Base-by-base conservation (phyloP, 2,888 invertebrate species). In the Orchesella flavescens region DNA sequence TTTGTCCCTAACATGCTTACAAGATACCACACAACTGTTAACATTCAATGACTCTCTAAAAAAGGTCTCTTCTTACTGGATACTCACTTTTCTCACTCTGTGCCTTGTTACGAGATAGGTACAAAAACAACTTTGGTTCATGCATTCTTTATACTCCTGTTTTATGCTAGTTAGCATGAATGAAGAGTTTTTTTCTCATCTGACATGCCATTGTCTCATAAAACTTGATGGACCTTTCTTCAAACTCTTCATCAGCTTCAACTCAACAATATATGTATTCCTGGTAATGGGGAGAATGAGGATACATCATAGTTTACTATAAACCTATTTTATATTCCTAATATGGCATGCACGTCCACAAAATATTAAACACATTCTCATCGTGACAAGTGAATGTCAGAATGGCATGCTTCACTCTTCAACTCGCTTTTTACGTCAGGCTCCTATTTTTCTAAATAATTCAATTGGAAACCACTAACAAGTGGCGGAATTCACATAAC, bases 181-280 rank as follows among this genome's bases (percentile, higher is more conserved):
- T 79, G 78, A 84, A 79, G 74, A 73, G 78, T 53, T 46, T 74
- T 63, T 78, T 63, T 71, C n/a, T 71, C 61, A 83, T 55, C 49
- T 84, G 83, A 84, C 83, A 84, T 84, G 79, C 83, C 65, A 84
- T 78, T 79, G 83, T 84, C 78, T 84, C 83, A 84, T 84, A 84
- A 84, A 84, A 84, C 53, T 68, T 84, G 83, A 84, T 84, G 83
- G 74, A 79, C 78, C 23, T 83, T 84, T 79, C 82, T 69, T 82
- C 82, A 75, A 82, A 53, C 19, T 59, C 17, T 49, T 71, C 55
- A 68, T 44, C 63, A 74, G 73, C 61, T 49, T 63, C 23, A 34
- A 34, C 34, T 63, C 23, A 34, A 34, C 34, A 34, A 34, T 34
- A n/a, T n/a, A n/a, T n/a, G n/a, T n/a, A 2, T 7, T 34, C 34